Conservation (phyloP, 2,113 vertebrate species). For the Caracal caracal region DNA sequence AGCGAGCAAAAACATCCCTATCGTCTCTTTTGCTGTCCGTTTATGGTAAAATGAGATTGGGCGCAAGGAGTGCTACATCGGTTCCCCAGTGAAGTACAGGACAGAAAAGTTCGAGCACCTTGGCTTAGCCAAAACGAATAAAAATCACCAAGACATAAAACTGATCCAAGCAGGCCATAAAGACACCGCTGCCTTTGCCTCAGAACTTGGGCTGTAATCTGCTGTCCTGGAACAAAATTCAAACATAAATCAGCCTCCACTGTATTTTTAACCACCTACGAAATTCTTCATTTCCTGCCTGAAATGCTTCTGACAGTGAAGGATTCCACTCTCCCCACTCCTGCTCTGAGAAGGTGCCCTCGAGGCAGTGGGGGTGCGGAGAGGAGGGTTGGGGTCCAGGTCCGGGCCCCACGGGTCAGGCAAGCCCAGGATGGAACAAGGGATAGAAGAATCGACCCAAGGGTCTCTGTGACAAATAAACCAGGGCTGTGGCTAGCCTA, state of each 20-base stretch:
- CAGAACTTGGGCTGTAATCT: constrained; percentile 72
- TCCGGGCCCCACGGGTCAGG: background rate
- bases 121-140: constrained; percentile 67
- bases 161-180: constrained; percentile 71
- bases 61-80: background rate
- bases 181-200: constrained; percentile 71
- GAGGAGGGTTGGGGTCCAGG: background rate
- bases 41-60: background rate
- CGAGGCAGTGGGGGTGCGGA: background rate
- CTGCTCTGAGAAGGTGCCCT: constrained; percentile 14
- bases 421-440: background rate
- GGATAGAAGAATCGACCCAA: background rate
- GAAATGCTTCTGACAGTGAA: constrained; percentile 56
- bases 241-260: constrained; percentile 78
- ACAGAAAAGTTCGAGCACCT: constrained; percentile 51
- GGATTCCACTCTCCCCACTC: background rate
- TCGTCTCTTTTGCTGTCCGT: background rate
- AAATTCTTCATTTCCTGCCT: constrained; percentile 77
- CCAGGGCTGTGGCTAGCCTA: background rate
- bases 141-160: constrained; percentile 74
- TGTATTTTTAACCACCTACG: constrained; percentile 72
- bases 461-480: background rate
- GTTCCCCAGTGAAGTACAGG: background rate
- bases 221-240: constrained; percentile 78
- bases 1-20: background rate